Base-by-base conservation (phyloP, 2,113 vertebrate genomes). In the Anguilla japonica region DNA sequence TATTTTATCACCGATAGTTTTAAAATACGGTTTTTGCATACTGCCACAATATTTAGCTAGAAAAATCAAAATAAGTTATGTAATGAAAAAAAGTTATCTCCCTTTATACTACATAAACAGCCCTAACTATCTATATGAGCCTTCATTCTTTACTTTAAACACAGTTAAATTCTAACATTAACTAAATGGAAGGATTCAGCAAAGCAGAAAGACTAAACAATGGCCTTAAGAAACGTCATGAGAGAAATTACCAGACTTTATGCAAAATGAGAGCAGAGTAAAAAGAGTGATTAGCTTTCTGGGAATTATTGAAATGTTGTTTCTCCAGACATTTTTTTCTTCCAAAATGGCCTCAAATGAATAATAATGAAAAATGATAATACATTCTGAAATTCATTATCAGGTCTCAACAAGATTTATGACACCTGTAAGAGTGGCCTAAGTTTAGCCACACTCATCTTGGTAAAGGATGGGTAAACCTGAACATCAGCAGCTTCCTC, bases 371-470 rank as follows among this genome's bases (percentile, higher is more conserved):
- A 26, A 18, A n/a, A 50, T 9, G 57, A 57, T 75, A 82, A 71
- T 71, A 60, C 63, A 83, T 83, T 50, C 6, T 40, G 39, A 81
- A 40, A 46, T 67, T 79, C n/a, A 87, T 87, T 79, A 87, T 41
- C 43, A 63, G 40, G 60, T 6, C 40, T 43, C 41, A 14, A 20
- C 34, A 79, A 89, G 84, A 89, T 88, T 85, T 6, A 90, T 1
- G 79, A 84, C 53, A 13, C 29, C 7, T 41, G 1, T 26, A 39
- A 87, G 53, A 29, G 3, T 1, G 78, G 75, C 86, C 88, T 86
- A 78, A 88, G 50, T 84, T 90, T 87, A 86, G 87, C 79, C 80
- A 22, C 87, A 34, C 86, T 87, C 34, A 3, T 89, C 80, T 83
- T 41, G 8, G 82, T 87, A 57, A 87, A 29, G 9, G 83, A 82